phyloP scores from a whole-genome alignment of 2,888 invertebrate species.

The Sepiola atlantica region DNA sequence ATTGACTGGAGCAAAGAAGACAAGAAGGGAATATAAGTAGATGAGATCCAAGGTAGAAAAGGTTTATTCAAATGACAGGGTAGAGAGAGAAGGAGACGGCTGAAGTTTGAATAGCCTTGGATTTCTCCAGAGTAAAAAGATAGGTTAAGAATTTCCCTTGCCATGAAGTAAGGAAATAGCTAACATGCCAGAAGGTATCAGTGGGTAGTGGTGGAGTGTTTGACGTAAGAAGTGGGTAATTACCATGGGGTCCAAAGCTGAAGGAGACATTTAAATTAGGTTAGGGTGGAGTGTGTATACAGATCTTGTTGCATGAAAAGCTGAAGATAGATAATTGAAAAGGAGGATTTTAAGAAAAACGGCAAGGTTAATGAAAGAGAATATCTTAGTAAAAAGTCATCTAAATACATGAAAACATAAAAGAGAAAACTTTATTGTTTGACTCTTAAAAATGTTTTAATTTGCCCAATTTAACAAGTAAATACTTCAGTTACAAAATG shows the following conservation, averaged over 20 bases:
- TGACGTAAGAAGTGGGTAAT: not conserved
- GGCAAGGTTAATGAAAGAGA: not conserved
- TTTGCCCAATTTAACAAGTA: not conserved
- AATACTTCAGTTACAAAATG: not conserved
- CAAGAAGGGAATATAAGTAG: not conserved
- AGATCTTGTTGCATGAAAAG: not conserved
- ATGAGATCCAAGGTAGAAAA: not conserved
- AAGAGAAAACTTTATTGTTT: not conserved
- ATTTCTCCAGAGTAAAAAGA: not conserved
- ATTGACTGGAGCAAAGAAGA: not conserved
- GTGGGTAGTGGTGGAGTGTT: not conserved
- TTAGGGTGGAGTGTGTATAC: not conserved
- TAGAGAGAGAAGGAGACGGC: too few species aligned
- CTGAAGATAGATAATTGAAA: not conserved
- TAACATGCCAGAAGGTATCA: not conserved
- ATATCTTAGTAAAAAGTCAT: not conserved
- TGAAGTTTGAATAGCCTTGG: not conserved
- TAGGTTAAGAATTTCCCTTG: slow-evolving; percentile 9
- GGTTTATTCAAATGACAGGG: not conserved
- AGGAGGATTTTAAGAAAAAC: not conserved
- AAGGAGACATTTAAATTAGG: not conserved
- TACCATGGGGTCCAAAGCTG: not conserved
- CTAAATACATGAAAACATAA: not conserved
- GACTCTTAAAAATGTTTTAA: not conserved
- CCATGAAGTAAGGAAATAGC: not conserved